Percentiles rank a stretch among this genome's conserved stretches.
These are phyloP conservation scores for Trachops cirrhosus DNA, from an alignment of 2,797 vertebrate species.

Conservation along the genomic window DNA sequence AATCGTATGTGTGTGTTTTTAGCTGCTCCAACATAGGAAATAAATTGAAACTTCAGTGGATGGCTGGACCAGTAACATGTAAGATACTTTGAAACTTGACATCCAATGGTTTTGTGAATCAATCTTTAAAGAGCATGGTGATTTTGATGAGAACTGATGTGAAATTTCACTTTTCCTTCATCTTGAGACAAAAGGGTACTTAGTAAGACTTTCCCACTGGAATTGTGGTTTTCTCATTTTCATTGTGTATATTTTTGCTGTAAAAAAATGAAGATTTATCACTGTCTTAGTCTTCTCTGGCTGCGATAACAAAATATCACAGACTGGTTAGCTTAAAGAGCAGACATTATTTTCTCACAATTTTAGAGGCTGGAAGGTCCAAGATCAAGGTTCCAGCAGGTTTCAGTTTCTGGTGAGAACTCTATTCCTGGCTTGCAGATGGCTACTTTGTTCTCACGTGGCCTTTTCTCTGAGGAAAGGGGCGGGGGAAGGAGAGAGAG, in stretches of 20 bases:
- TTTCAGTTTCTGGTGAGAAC: background rate
- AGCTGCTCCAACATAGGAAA: background rate
- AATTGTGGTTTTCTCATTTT: background rate
- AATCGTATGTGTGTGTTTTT: background rate
- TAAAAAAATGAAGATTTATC: background rate
- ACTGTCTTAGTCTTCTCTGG: background rate
- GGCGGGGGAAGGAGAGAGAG: background rate
- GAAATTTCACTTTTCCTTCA: background rate
- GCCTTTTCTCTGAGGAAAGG: background rate
- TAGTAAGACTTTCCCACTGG: background rate
- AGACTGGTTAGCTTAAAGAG: background rate
- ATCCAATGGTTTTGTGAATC: background rate
- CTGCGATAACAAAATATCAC: background rate
- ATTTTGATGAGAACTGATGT: background rate
- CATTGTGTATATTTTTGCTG: background rate
- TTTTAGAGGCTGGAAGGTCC: background rate
- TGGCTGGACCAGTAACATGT: background rate
- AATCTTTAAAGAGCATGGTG: background rate
- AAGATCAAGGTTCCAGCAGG: background rate
- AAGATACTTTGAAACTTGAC: background rate
- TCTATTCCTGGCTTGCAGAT: background rate
- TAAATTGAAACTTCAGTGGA: background rate
- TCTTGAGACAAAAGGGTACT: background rate
- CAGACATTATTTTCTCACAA: background rate
- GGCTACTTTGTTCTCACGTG: background rate